Evolutionary conservation across 1,140 invertebrate species (phyloP).

Genomic region (Alviniconcha marisindica): DNA sequence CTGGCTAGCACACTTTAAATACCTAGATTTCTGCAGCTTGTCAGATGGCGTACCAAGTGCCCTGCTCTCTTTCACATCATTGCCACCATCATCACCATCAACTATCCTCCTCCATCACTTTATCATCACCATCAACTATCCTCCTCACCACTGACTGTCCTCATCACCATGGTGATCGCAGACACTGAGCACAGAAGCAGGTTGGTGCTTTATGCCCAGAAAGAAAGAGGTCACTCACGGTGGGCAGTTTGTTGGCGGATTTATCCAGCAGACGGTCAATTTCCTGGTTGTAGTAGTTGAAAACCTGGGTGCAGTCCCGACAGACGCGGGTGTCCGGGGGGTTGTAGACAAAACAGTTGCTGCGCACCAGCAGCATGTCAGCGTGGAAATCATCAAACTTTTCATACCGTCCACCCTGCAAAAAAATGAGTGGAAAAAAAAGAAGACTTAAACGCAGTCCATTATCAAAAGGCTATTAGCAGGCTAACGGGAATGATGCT

Average conservation of each 20-base stretch:
- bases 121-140: too few species aligned
- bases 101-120: too few species aligned
- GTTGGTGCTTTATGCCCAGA: neutral
- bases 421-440: too few species aligned
- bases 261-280: constrained; percentile 69
- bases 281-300: constrained; percentile 71
- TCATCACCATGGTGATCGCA: neutral
- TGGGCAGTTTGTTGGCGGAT: constrained; percentile 63
- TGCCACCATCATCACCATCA: too few species aligned
- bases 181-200: neutral
- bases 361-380: constrained; percentile 73
- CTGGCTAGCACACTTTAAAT: too few species aligned
- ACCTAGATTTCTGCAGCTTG: too few species aligned
- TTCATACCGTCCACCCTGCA: constrained; percentile 64
- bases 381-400: constrained; percentile 72
- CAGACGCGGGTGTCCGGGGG: constrained; percentile 70
- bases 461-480: too few species aligned
- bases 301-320: constrained; percentile 74
- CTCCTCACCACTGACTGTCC: neutral
- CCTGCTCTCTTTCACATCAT: too few species aligned
- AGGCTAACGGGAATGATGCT: too few species aligned
- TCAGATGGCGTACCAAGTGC: too few species aligned
- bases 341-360: constrained; percentile 75
- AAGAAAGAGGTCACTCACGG: neutral
- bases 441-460: too few species aligned